A percentile compares a stretch with the other conserved stretches of the same genome.
These are phyloP conservation scores for Brevipalpus yothersi DNA, from an alignment of 1,140 invertebrate genomes.

Conservation along the genomic window DNA sequence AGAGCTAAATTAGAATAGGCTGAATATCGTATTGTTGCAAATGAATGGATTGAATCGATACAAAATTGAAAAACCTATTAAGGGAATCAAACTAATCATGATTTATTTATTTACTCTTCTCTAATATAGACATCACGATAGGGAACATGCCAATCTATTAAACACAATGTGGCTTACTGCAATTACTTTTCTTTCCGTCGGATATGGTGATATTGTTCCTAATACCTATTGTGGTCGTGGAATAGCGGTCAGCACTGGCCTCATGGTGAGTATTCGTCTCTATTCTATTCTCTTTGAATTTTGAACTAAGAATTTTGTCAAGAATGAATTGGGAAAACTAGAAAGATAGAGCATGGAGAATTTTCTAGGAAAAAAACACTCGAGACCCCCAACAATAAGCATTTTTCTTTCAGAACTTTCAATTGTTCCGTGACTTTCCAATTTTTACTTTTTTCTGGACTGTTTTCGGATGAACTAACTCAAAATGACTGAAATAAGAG, in stretches of 20 bases:
- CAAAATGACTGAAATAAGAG: not conserved
- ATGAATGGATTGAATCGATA: not conserved
- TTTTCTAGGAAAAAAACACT: no score
- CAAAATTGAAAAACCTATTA: not conserved
- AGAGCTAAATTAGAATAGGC: not conserved
- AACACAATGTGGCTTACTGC: slow-evolving; percentile 98
- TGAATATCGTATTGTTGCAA: not conserved
- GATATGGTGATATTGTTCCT: slow-evolving; percentile 98
- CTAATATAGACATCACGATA: slow-evolving; percentile 62
- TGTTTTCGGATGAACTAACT: no score
- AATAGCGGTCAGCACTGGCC: slow-evolving; percentile 74
- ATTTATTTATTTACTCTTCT: slow-evolving; percentile 1
- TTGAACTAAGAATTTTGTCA: no score
- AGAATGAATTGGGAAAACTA: no score
- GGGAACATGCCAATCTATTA: slow-evolving; percentile 85
- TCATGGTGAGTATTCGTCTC: slow-evolving; percentile 63
- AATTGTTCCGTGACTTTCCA: no score
- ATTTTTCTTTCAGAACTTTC: no score
- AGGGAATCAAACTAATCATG: not conserved
- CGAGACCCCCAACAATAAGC: no score
- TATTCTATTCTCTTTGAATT: not conserved
- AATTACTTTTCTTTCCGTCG: slow-evolving; percentile 91
- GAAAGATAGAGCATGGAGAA: no score
- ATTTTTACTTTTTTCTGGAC: no score
- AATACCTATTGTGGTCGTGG: slow-evolving; percentile 51